Base-by-base conservation (phyloP, 2,113 vertebrate species). In the Cariama cristata region DNA sequence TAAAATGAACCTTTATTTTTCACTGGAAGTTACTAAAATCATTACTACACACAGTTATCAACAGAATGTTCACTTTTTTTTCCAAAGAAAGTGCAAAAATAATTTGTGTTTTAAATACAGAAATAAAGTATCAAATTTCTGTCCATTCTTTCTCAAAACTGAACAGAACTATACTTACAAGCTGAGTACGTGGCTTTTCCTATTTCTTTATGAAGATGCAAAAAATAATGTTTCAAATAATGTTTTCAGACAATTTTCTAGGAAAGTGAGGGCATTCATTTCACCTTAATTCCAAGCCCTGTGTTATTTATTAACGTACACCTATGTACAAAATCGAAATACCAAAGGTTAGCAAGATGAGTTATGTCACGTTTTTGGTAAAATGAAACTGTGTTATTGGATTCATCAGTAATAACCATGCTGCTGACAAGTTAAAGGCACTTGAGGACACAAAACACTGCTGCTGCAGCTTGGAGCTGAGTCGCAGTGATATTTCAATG, bases 371-470 rank as follows among this genome's bases (percentile, higher is more conserved):
- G 20, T 4, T 14, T 69, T 19, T 59, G 50, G 68, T 40, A 91
- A 91, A 91, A 76, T 21, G 21, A 64, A 76, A 40, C n/a, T 15
- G 23, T 17, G 73, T 73, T 55, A 80, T 58, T 40, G 21, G 80
- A 80, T 53, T 68, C 56, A 67, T 52, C 40, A 44, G 64, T 50
- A 89, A 68, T n/a, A 83, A 32, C 72, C 49, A 44, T 0, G 8
- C 35, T 73, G 79, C 55, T 12, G 42, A 88, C 73, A 86, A 47
- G 42, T 79, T 53, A 96, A 92, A 94, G 86, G 35, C 89, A 94
- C 72, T 58, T 85, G 50, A 84, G 93, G 89, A 91, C 79, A 88
- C 47, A 40, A 84, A 68, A 44, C 16, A 26, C 50, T 42, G 76
- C 24, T 86, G 76, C 8, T 82, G 68, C 45, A 88, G 49, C 68